Percentiles rank a stretch among this genome's conserved stretches.
These are phyloP conservation scores for Cantharis nigra DNA, from an alignment of 2,888 invertebrate species.

Conservation along the genomic window DNA sequence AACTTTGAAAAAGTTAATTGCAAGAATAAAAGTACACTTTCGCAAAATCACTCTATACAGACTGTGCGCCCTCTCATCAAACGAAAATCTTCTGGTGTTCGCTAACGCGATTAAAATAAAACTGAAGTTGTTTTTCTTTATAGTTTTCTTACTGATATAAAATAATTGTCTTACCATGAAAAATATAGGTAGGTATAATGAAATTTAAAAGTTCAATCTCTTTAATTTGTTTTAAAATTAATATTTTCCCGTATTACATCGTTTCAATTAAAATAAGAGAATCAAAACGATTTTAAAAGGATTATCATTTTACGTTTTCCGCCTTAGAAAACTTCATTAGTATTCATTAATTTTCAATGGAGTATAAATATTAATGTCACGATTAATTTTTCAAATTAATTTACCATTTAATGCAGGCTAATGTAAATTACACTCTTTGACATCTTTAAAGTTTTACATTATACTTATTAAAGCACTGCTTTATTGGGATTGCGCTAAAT, in stretches of 20 bases:
- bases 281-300: neutral
- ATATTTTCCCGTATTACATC: neutral
- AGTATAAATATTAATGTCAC: slow-evolving; percentile 11
- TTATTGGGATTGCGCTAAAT: neutral
- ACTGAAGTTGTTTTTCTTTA: neutral
- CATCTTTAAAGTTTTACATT: neutral
- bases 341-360: slow-evolving; percentile 11
- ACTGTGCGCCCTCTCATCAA: too few relatives aligned
- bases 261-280: neutral
- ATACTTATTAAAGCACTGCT: neutral
- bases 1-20: too few relatives aligned
- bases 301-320: neutral
- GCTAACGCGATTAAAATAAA: too few relatives aligned
- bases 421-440: neutral
- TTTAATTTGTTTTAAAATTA: neutral
- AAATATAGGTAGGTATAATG: too few relatives aligned
- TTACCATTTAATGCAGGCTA: neutral
- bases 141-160: too few relatives aligned
- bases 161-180: too few relatives aligned
- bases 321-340: slow-evolving; percentile 3
- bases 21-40: too few relatives aligned
- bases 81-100: too few relatives aligned
- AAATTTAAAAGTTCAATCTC: too few relatives aligned
- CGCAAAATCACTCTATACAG: too few relatives aligned
- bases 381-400: slow-evolving; percentile 11